These are phyloP conservation scores for Enteromius viviparus DNA, from an alignment of 2,797 vertebrate species.

Conservation along the genomic window DNA sequence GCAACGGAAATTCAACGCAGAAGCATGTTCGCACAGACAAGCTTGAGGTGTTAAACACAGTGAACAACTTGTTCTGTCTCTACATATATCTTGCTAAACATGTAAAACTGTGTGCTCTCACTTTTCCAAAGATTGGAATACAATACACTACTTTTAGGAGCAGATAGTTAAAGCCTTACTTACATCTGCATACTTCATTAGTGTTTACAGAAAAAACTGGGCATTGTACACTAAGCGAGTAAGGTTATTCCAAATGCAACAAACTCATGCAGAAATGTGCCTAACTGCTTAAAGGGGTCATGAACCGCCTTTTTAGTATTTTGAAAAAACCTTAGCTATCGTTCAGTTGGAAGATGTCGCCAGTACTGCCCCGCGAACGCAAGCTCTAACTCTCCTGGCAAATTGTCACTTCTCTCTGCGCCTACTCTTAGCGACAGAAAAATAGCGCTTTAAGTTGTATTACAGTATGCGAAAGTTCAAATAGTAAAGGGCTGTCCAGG, in stretches of 20 bases:
- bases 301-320: background rate
- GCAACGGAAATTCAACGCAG: constrained; percentile 85
- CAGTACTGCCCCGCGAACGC: too few species aligned
- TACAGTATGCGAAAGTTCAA: too few species aligned
- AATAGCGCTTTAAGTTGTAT: too few species aligned
- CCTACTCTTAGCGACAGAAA: too few species aligned
- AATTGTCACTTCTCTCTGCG: too few species aligned
- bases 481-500: too few species aligned
- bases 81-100: constrained; percentile 7
- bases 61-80: background rate
- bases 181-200: background rate
- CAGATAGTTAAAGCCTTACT: background rate
- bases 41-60: constrained; percentile 84
- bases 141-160: background rate
- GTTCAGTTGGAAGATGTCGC: too few species aligned
- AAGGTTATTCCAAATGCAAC: background rate
- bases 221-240: background rate
- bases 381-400: too few species aligned
- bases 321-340: too few species aligned
- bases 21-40: constrained; percentile 95
- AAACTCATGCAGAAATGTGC: background rate
- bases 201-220: background rate
- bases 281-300: background rate
- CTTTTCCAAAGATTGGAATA: background rate
- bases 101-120: background rate